Percentiles rank a stretch among this genome's conserved stretches.
Evolutionary conservation across 2,113 vertebrate genomes (phyloP).

Genomic region (Aplodontia rufa): DNA sequence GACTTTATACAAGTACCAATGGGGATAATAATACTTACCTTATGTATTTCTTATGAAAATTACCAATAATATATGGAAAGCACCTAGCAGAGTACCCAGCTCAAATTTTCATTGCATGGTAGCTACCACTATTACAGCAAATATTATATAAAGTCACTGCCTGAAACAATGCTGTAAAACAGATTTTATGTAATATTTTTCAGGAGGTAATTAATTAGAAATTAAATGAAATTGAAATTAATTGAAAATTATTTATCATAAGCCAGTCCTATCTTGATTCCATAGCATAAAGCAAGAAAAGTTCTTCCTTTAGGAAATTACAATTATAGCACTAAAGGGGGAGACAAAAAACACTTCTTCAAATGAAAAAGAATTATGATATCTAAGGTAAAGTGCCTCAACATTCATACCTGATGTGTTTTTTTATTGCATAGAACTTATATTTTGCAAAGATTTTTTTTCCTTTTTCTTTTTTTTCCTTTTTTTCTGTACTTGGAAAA

Average conservation of each 20-base stretch:
- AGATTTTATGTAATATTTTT: neutral
- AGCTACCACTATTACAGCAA: neutral
- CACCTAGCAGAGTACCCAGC: neutral
- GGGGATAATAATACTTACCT: neutral
- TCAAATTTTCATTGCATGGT: neutral
- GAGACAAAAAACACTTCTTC: neutral
- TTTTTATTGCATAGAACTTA: neutral
- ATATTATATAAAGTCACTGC: neutral
- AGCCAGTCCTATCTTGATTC: neutral
- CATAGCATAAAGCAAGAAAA: neutral
- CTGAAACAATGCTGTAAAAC: neutral
- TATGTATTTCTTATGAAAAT: neutral
- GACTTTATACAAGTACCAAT: neutral
- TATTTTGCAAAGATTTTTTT: slow-evolving; percentile 63
- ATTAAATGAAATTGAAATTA: no score
- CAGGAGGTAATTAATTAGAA: neutral
- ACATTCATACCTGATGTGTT: neutral
- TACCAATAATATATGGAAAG: neutral
- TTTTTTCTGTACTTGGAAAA: neutral
- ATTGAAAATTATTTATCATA: neutral
- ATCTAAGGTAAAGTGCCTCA: neutral
- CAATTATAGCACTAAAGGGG: neutral
- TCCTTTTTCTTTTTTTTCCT: neutral
- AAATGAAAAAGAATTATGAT: neutral
- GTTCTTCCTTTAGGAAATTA: neutral